These are phyloP conservation scores for Amphimedon queenslandica DNA, from an alignment of 37 sponge, comb jelly and placozoan genomes.

Conservation along the genomic window DNA sequence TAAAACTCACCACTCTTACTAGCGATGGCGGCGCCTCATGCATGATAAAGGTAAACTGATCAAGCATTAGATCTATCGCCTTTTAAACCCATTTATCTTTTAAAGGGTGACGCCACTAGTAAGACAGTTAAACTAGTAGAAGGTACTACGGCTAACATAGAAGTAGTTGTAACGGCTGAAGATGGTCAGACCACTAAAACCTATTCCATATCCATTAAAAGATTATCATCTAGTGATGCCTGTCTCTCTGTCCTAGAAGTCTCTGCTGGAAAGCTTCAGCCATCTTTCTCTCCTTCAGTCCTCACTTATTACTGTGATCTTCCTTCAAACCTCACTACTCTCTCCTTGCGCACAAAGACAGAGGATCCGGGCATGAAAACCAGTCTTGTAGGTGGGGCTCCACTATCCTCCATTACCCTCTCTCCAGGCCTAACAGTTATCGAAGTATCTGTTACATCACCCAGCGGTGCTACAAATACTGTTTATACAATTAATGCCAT, in stretches of 20 bases:
- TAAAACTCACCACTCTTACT: conserved; percentile 70
- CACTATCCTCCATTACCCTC: conserved; percentile 48
- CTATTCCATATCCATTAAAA: conserved; percentile 59
- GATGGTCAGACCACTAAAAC: conserved; percentile 83
- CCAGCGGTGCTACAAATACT: conserved; percentile 42
- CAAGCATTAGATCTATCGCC: not conserved
- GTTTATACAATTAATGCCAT: conserved; percentile 52
- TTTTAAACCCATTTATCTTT: not conserved
- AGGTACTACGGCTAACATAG: conserved; percentile 47
- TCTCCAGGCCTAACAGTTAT: conserved; percentile 53
- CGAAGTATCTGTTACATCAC: conserved; percentile 54
- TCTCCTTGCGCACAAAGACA: conserved; percentile 56
- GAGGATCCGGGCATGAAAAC: conserved; percentile 68
- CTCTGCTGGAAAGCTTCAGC: conserved; percentile 57
- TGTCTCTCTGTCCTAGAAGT: conserved; percentile 63
- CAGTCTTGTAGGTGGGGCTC: conserved; percentile 31
- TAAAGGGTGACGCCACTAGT: conserved; percentile 55
- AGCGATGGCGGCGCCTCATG: conserved; percentile 85
- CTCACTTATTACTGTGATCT: conserved; percentile 61
- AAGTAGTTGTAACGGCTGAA: conserved; percentile 80
- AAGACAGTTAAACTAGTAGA: conserved; percentile 70
- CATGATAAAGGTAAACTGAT: conserved; percentile 60
- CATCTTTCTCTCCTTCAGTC: conserved; percentile 62
- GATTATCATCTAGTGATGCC: conserved; percentile 84
- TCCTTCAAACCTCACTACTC: conserved; percentile 32